Conservation (phyloP, 2,888 invertebrate species). For the Parapristionchus giblindavisi region DNA sequence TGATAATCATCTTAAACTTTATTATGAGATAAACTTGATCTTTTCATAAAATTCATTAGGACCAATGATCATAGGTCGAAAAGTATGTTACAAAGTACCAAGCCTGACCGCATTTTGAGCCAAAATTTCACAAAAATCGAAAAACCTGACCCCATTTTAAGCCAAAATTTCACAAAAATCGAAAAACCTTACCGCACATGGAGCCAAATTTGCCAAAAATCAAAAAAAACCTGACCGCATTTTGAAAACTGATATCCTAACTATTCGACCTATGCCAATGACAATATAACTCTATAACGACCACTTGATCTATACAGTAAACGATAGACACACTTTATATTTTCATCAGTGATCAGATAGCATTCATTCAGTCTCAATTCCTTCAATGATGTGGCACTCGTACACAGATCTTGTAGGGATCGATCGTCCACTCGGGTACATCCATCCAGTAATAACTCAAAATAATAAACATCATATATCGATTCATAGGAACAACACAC, state of each 20-base stretch:
- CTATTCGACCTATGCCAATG: too few relatives aligned
- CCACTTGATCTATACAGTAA: background rate
- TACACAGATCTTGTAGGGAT: constrained; percentile 68
- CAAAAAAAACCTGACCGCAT: too few relatives aligned
- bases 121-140: too few relatives aligned
- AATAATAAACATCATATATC: background rate
- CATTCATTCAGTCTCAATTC: constrained; percentile 64
- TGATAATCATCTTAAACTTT: background rate
- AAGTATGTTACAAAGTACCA: too few relatives aligned
- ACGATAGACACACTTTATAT: constrained; percentile 50
- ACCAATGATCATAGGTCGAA: too few relatives aligned
- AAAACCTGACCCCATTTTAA: too few relatives aligned
- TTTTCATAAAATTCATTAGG: background rate
- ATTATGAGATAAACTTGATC: background rate
- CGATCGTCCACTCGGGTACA: constrained; percentile 61
- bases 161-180: too few relatives aligned
- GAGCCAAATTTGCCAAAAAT: too few relatives aligned
- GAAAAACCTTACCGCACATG: too few relatives aligned
- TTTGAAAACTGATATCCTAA: too few relatives aligned
- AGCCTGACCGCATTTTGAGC: too few relatives aligned
- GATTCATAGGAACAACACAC: background rate
- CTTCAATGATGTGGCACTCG: constrained; percentile 55
- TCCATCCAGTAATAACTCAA: constrained; percentile 64
- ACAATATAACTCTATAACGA: background rate
- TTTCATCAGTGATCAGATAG: constrained; percentile 58